These are phyloP conservation scores for Cryptosula pallasiana DNA, from an alignment of 2,888 invertebrate genomes.

Conservation along the genomic window DNA sequence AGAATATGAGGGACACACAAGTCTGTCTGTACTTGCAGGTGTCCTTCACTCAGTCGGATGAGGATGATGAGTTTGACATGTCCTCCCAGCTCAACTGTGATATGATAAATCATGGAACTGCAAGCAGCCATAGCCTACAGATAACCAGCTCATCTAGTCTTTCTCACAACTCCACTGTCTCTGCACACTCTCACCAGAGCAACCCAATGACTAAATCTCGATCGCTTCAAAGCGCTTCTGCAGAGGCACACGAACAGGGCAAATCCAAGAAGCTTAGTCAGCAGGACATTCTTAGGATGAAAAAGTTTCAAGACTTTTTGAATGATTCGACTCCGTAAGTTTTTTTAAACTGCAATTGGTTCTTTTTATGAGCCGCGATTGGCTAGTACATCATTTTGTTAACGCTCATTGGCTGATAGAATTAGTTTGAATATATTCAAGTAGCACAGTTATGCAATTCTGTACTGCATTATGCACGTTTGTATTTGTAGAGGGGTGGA, in stretches of 20 bases:
- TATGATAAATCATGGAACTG: neutral
- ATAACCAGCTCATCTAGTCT: neutral
- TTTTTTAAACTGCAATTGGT: too few species aligned
- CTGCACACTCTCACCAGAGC: too few species aligned
- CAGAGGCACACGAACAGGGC: neutral
- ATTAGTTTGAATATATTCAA: too few species aligned
- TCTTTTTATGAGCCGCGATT: too few species aligned
- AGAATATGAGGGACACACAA: too few species aligned
- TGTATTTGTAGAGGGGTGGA: neutral
- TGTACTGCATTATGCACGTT: too few species aligned
- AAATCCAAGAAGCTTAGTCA: constrained; percentile 5
- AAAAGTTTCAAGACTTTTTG: constrained; percentile 9
- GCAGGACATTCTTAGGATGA: neutral
- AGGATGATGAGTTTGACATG: constrained; percentile 14
- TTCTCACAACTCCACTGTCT: neutral
- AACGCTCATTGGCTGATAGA: too few species aligned
- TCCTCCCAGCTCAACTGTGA: constrained; percentile 13
- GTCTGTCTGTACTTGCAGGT: too few species aligned
- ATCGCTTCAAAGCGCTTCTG: neutral
- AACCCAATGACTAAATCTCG: neutral
- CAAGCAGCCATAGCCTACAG: neutral
- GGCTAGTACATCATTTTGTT: too few species aligned
- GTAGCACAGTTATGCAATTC: too few species aligned
- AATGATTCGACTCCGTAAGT: constrained; percentile 17
- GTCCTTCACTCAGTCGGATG: neutral